Evolutionary conservation across 2,888 invertebrate genomes (phyloP), one percentile per base, ranked within the genome.

Genomic region (Allygus modestus): DNA sequence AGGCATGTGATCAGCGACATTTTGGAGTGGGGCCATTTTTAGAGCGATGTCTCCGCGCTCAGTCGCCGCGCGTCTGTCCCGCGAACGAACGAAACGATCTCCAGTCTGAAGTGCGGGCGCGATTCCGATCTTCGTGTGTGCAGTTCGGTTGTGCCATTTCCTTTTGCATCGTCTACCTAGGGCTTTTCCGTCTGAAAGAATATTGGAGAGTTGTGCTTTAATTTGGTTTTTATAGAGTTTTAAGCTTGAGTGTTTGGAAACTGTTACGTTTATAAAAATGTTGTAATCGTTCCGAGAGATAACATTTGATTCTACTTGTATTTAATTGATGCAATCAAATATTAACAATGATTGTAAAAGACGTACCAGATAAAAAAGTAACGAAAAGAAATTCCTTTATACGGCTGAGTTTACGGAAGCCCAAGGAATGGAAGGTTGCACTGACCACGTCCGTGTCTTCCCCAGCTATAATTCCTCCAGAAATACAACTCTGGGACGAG

Each of bases 361-460:
- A 79, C 20, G 5, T 33, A 37, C 20, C 54, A 2, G 37, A 58
- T n/a, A 33, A 54, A 58, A 51, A 9, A 0, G 77, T 31, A 2
- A 58, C 54, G n/a, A 58, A 79, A 11, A 37, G 79, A 15, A 79
- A 58, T 20, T 79, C 79, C 5, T 79, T 79, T 26, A 83, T 94
- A 88, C 91, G 92, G 85, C 92, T 94, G 87, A 93, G 94, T 90
- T 90, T 94, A 86, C 91, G 92, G 88, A 94, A 93, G 89, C 93
- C 94, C 75, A 91, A 90, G 88, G 92, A 92, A 87, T 93, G 92
- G 90, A 93, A 93, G 90, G 94, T 94, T 94, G 92, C 94, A 89
- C 89, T 94, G 87, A 92, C 93, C 69, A 94, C 94, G 54, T 92
- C 93, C 87, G 93, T 93, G 90, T 92, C 92, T 84, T 93, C 93